Conservation (phyloP, 2,888 invertebrate species). For the Choreutis nemorana region DNA sequence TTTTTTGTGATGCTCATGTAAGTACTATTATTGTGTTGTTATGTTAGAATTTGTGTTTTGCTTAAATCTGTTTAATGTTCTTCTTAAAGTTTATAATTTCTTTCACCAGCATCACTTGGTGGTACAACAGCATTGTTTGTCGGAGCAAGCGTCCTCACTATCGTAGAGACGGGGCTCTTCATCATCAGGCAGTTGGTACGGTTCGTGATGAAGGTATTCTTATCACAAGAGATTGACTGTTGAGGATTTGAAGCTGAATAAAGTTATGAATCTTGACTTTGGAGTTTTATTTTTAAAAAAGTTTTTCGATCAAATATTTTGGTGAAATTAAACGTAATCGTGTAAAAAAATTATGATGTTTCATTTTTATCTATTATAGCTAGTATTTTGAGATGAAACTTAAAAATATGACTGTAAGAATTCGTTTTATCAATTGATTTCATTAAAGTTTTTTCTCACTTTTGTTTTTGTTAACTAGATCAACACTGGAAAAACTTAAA, state of each 20-base stretch:
- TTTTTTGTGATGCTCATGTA: background rate
- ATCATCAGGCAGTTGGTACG: slow-evolving; percentile 26
- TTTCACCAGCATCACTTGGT: slow-evolving; percentile 44
- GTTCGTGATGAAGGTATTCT: slow-evolving; percentile 8
- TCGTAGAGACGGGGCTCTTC: slow-evolving; percentile 44
- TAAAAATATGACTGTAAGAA: too few relatives aligned
- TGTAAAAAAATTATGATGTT: too few relatives aligned
- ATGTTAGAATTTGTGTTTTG: slow-evolving; percentile 2
- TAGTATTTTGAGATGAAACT: too few relatives aligned
- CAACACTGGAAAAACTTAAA: too few relatives aligned
- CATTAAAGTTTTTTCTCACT: too few relatives aligned
- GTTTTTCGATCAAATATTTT: too few relatives aligned
- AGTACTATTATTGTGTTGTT: background rate
- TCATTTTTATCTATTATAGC: too few relatives aligned
- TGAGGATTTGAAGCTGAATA: too few relatives aligned
- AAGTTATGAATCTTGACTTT: slow-evolving; percentile 12
- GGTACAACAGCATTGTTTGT: slow-evolving; percentile 57
- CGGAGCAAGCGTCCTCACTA: slow-evolving; percentile 53
- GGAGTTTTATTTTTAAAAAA: slow-evolving; percentile 18
- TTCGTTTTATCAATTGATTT: too few relatives aligned
- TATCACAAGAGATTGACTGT: background rate
- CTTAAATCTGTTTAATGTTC: too few relatives aligned
- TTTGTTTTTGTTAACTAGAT: too few relatives aligned
- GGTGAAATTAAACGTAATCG: too few relatives aligned
- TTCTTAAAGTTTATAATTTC: slow-evolving; percentile 1